Conservation (phyloP, 1,140 invertebrate species). For the Aphis craccivora region DNA sequence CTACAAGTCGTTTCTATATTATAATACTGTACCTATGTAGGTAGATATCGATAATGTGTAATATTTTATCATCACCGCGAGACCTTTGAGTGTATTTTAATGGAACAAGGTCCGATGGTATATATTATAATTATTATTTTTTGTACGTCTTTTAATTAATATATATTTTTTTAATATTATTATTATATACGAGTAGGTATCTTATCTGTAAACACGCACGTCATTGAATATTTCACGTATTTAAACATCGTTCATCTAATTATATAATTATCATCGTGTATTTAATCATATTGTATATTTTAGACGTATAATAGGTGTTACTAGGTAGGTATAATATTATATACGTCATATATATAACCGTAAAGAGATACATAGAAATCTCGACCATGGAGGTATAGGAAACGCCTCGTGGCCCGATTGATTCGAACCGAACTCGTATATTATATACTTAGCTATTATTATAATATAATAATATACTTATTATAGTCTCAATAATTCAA, state of each 20-base stretch:
- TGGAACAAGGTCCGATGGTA: not conserved
- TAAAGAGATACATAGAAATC: not conserved
- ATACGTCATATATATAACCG: no score
- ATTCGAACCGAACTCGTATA: not conserved
- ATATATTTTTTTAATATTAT: not conserved
- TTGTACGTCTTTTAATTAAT: not conserved
- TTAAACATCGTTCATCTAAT: not conserved
- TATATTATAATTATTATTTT: not conserved
- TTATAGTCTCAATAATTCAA: not conserved
- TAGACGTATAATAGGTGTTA: not conserved
- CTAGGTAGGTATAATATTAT: not conserved
- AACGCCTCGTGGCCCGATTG: not conserved
- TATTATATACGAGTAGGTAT: not conserved
- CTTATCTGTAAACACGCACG: not conserved
- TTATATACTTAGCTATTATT: not conserved
- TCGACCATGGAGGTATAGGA: not conserved
- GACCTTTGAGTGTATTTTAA: slow-evolving; percentile 5
- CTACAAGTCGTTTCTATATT: not conserved
- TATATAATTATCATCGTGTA: not conserved
- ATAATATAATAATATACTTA: not conserved
- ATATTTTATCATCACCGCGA: not conserved
- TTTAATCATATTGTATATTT: not conserved
- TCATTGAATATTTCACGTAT: not conserved
- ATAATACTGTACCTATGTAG: not conserved
- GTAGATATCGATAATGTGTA: not conserved